Evolutionary conservation across 2,888 invertebrate species (phyloP).

Genomic region (Arge pagana): DNA sequence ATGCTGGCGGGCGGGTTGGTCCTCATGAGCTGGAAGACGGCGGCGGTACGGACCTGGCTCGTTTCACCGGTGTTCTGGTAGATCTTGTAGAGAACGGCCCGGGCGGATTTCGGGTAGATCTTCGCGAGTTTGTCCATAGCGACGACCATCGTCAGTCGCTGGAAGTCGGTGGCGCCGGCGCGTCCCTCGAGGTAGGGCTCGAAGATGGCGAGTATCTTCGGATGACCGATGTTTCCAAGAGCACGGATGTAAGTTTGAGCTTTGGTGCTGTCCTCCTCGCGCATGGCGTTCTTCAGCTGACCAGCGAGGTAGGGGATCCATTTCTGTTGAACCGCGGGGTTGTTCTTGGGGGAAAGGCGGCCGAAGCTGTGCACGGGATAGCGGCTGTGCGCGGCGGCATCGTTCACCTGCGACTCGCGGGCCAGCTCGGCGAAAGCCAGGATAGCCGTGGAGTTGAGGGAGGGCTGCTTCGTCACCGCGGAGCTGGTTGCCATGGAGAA

Average conservation of each 20-base stretch:
- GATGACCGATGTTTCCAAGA: constrained; percentile 70
- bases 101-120: constrained; percentile 61
- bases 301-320: constrained; percentile 66
- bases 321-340: constrained; percentile 62
- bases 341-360: constrained; percentile 62
- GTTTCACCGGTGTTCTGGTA: constrained; percentile 69
- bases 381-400: constrained; percentile 62
- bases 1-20: constrained; percentile 66
- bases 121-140: constrained; percentile 62
- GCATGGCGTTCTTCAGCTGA: constrained; percentile 62
- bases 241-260: constrained; percentile 68
- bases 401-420: constrained; percentile 66
- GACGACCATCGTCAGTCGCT: constrained; percentile 68
- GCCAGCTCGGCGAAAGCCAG: constrained; percentile 66
- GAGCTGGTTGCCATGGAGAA: constrained; percentile 64
- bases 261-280: constrained; percentile 61
- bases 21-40: constrained; percentile 66
- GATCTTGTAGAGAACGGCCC: constrained; percentile 67
- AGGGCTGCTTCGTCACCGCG: constrained; percentile 61
- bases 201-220: constrained; percentile 64
- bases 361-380: constrained; percentile 73
- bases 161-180: constrained; percentile 63
- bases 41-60: constrained; percentile 69
- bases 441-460: constrained; percentile 64
- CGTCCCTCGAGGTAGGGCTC: constrained; percentile 73